Evolutionary conservation across 2,888 invertebrate genomes (phyloP).

Genomic region (Pandemis corylana): DNA sequence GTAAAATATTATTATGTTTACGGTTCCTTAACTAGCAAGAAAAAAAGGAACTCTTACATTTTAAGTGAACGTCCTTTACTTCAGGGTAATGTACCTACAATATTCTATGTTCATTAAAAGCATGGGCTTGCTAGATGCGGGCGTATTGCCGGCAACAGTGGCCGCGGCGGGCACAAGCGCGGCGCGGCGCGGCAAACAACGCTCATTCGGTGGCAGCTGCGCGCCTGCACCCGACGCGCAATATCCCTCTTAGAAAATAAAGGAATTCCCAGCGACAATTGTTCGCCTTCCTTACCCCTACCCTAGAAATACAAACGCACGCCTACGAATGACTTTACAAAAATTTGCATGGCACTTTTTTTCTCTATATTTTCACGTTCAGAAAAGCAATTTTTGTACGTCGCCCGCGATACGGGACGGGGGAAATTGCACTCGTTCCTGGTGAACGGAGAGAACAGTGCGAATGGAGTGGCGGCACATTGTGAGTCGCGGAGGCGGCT

Average conservation of each 20-base stretch:
- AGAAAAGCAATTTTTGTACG: conserved; percentile 84
- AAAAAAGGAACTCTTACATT: too few species aligned
- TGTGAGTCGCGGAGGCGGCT: conserved; percentile 68
- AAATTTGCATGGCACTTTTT: conserved; percentile 81
- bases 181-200: conserved; percentile 63
- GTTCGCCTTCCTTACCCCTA: conserved; percentile 76
- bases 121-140: conserved; percentile 63
- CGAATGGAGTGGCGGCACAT: conserved; percentile 73
- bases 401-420: conserved; percentile 77
- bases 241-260: conserved; percentile 83
- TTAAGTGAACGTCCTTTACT: too few species aligned
- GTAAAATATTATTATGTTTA: too few species aligned
- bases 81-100: too few species aligned
- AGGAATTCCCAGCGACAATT: conserved; percentile 79
- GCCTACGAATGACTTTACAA: conserved; percentile 83
- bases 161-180: conserved; percentile 26
- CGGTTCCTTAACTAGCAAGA: too few species aligned
- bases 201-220: conserved; percentile 71
- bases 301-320: conserved; percentile 84
- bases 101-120: conserved; percentile 63
- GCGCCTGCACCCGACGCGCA: conserved; percentile 81
- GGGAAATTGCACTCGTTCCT: conserved; percentile 82
- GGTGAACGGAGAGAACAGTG: conserved; percentile 70
- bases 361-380: conserved; percentile 78
- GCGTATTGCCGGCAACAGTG: conserved; percentile 57